Evolutionary conservation across 2,797 vertebrate genomes (phyloP).

Genomic region (Neosilurus mollespiculum): DNA sequence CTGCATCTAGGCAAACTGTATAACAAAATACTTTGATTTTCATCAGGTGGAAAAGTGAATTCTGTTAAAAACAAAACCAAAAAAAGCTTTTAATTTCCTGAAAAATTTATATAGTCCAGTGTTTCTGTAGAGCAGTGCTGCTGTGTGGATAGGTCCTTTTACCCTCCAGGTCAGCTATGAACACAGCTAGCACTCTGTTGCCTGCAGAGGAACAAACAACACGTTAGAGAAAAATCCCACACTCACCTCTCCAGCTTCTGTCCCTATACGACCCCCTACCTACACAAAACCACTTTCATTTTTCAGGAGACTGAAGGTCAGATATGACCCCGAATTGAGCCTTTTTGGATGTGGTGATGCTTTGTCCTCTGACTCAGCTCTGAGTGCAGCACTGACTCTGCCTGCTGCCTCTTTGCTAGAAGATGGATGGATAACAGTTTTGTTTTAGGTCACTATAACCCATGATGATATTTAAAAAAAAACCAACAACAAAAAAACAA

Average conservation of each 20-base stretch:
- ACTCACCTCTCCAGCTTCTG: slow-evolving; percentile 47
- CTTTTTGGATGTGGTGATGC: slow-evolving; percentile 7
- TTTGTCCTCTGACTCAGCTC: slow-evolving; percentile 30
- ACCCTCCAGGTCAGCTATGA: slow-evolving; percentile 63
- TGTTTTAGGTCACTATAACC: background rate
- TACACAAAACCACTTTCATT: slow-evolving; percentile 57
- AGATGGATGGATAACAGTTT: background rate
- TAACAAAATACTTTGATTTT: slow-evolving; percentile 11
- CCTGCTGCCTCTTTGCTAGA: background rate
- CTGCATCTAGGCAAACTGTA: slow-evolving; percentile 17
- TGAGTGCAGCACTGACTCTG: background rate
- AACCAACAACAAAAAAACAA: background rate
- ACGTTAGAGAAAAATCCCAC: slow-evolving; percentile 37
- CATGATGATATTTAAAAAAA: background rate
- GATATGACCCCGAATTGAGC: slow-evolving; percentile 27
- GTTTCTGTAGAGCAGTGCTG: slow-evolving; percentile 34
- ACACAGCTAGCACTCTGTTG: slow-evolving; percentile 64
- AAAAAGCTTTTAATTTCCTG: background rate
- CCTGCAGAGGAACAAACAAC: slow-evolving; percentile 64
- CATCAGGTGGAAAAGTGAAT: background rate
- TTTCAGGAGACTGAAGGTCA: slow-evolving; percentile 31
- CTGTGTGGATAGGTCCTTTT: slow-evolving; percentile 62
- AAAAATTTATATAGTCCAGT: background rate
- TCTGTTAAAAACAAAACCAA: background rate
- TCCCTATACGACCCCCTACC: slow-evolving; percentile 46